phyloP scores from a whole-genome alignment of 1,140 invertebrate species.

The Achroia grisella region DNA sequence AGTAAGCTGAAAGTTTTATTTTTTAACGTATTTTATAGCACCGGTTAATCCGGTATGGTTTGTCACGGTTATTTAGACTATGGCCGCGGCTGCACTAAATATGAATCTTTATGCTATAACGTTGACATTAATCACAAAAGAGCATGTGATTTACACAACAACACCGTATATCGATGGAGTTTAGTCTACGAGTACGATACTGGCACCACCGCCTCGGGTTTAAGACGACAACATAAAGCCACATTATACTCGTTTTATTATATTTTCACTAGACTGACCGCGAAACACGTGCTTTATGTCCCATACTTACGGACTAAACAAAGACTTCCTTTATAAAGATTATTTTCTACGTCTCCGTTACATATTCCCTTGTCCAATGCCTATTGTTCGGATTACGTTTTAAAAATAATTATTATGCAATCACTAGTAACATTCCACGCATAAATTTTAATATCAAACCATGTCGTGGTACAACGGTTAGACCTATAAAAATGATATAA shows the following conservation, averaged over 20 bases:
- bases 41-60: slow-evolving; percentile 63
- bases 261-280: slow-evolving; percentile 27
- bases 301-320: slow-evolving; percentile 3
- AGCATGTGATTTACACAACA: slow-evolving; percentile 55
- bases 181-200: slow-evolving; percentile 24
- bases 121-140: slow-evolving; percentile 71
- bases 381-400: not conserved
- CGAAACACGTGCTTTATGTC: slow-evolving; percentile 16
- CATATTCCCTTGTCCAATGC: not conserved
- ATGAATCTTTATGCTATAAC: slow-evolving; percentile 63
- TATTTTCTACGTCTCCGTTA: not conserved
- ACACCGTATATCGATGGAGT: slow-evolving; percentile 39
- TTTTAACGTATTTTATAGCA: slow-evolving; percentile 50
- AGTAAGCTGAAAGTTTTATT: slow-evolving; percentile 63
- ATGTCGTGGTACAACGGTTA: slow-evolving; percentile 12
- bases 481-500: slow-evolving; percentile 40
- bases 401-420: not conserved
- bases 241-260: slow-evolving; percentile 46
- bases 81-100: slow-evolving; percentile 57
- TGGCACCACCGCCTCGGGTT: slow-evolving; percentile 21
- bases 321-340: slow-evolving; percentile 1
- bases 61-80: slow-evolving; percentile 50
- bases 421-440: slow-evolving; percentile 6
- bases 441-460: slow-evolving; percentile 12
- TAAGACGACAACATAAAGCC: slow-evolving; percentile 37